phyloP scores from a whole-genome alignment of 2,888 invertebrate genomes.

The Opisthograptis luteolata region DNA sequence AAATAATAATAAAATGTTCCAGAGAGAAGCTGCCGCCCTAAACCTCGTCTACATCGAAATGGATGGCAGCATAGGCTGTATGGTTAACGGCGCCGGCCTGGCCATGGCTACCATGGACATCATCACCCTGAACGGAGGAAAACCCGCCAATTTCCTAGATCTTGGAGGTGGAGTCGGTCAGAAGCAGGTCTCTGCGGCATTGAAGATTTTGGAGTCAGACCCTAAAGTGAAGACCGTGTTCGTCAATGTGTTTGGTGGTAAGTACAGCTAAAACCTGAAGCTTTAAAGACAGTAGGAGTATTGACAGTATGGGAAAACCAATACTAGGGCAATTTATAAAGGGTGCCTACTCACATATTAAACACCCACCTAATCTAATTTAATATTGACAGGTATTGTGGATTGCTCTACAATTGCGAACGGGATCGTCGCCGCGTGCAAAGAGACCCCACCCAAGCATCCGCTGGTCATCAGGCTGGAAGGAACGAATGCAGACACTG shows the following conservation, averaged over 20 bases:
- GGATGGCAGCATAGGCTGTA: conserved; percentile 98
- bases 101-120: conserved; percentile 99
- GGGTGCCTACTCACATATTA: too few species aligned
- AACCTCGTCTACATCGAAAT: conserved; percentile 98
- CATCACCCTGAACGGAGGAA: conserved; percentile 97
- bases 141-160: conserved; percentile 99
- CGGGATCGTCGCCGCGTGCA: conserved; percentile 96
- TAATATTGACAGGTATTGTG: conserved; percentile 90
- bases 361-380: too few species aligned
- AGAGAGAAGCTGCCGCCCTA: conserved; percentile 93
- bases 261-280: too few species aligned
- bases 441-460: conserved; percentile 90
- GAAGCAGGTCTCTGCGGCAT: conserved; percentile 96
- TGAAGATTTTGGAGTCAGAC: conserved; percentile 94
- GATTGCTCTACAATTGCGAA: conserved; percentile 98
- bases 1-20: conserved; percentile 36
- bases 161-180: conserved; percentile 98
- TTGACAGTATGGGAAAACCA: too few species aligned
- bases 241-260: conserved; percentile 98
- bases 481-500: conserved; percentile 96
- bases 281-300: too few species aligned
- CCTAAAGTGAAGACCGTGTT: conserved; percentile 96
- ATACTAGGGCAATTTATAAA: too few species aligned
- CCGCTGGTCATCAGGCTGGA: conserved; percentile 97
- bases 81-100: conserved; percentile 99